Conservation (phyloP, 2,888 invertebrate genomes). For the Elmis aenea region DNA sequence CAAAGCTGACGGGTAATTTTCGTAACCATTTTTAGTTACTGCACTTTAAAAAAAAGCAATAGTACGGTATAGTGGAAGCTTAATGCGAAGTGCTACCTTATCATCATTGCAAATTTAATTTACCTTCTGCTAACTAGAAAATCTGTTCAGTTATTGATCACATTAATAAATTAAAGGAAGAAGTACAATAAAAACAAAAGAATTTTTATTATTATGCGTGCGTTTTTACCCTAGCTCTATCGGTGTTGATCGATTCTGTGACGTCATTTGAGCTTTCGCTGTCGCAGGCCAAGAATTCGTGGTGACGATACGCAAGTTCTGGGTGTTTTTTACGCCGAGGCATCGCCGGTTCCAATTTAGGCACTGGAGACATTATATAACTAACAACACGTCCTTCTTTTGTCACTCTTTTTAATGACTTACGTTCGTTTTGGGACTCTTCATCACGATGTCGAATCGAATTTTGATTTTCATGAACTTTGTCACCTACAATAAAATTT, state of each 20-base stretch:
- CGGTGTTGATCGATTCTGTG: constrained; percentile 53
- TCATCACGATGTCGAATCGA: constrained; percentile 37
- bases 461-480: constrained; percentile 34
- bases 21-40: too few species aligned
- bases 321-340: constrained; percentile 86
- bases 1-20: too few species aligned
- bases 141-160: constrained; percentile 14
- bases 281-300: constrained; percentile 68
- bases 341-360: constrained; percentile 74
- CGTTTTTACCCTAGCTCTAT: constrained; percentile 61
- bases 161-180: constrained; percentile 14
- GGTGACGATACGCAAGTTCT: constrained; percentile 80
- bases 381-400: constrained; percentile 29
- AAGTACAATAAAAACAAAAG: constrained; percentile 14
- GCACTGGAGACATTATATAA: constrained; percentile 38
- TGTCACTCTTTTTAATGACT: constrained; percentile 31
- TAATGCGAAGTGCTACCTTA: constrained; percentile 15
- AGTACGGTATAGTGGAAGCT: constrained; percentile 16
- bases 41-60: too few species aligned
- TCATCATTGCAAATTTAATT: constrained; percentile 12
- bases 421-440: constrained; percentile 40
- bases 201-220: constrained; percentile 11
- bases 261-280: constrained; percentile 56
- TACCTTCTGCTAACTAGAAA: constrained; percentile 16
- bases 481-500: constrained; percentile 32